phyloP scores from a whole-genome alignment of 2,888 invertebrate genomes.

The Camptogramma bilineatum region DNA sequence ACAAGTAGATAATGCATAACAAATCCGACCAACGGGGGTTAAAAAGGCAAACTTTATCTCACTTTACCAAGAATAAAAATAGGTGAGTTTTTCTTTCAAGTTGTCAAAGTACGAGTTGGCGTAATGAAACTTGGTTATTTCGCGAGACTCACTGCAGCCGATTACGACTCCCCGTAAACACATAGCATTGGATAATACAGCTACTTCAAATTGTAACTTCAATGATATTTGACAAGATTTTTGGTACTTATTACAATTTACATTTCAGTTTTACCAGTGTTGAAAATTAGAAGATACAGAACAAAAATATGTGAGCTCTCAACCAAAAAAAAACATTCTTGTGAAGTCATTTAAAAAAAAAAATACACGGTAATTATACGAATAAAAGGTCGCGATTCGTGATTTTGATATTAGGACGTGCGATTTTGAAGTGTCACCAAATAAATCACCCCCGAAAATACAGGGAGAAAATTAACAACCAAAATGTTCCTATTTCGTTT shows the following conservation, averaged over 20 bases:
- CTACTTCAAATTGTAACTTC: neutral
- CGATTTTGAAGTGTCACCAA: too few relatives aligned
- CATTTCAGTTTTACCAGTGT: too few relatives aligned
- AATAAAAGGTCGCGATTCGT: too few relatives aligned
- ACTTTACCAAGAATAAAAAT: conserved; percentile 22
- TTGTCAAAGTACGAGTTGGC: conserved; percentile 40
- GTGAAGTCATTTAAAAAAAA: too few relatives aligned
- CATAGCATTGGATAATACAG: conserved; percentile 15
- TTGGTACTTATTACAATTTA: too few relatives aligned
- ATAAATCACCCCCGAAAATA: too few relatives aligned
- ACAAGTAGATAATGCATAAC: neutral
- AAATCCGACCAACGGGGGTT: neutral
- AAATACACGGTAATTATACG: too few relatives aligned
- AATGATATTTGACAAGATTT: too few relatives aligned
- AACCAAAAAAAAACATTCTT: too few relatives aligned
- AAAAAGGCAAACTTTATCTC: neutral
- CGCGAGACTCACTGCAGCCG: conserved; percentile 47
- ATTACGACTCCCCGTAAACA: conserved; percentile 45
- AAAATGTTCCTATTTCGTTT: neutral
- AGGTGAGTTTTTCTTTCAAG: conserved; percentile 36
- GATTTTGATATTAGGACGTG: too few relatives aligned
- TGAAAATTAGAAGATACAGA: too few relatives aligned
- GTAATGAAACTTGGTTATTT: conserved; percentile 50
- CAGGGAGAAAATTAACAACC: neutral
- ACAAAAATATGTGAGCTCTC: too few relatives aligned